A percentile compares a stretch with the other conserved stretches of the same genome.
phyloP scores from a whole-genome alignment of 2,888 invertebrate genomes.

The Epirrita christyi region DNA sequence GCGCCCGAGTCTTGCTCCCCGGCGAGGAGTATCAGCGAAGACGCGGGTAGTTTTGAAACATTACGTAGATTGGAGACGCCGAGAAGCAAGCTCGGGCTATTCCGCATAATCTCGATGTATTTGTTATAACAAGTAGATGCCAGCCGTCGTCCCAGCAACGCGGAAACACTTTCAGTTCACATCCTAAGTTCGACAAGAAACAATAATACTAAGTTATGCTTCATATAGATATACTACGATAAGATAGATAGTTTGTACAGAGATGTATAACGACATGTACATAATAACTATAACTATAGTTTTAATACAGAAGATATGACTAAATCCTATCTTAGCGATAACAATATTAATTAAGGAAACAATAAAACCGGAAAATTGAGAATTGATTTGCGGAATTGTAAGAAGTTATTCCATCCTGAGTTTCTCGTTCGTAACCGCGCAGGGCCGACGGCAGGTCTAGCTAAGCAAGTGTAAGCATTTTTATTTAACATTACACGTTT shows the following conservation, averaged over 20 bases:
- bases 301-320: constrained; percentile 78
- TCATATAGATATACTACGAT: constrained; percentile 73
- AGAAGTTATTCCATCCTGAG: constrained; percentile 74
- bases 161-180: constrained; percentile 70
- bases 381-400: constrained; percentile 78
- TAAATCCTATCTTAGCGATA: constrained; percentile 80
- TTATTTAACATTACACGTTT: constrained; percentile 81
- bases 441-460: constrained; percentile 74
- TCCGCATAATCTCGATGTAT: constrained; percentile 78
- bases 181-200: constrained; percentile 75
- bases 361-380: constrained; percentile 70
- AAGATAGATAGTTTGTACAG: constrained; percentile 80
- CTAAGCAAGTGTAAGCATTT: constrained; percentile 83
- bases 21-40: constrained; percentile 6
- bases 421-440: constrained; percentile 67
- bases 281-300: constrained; percentile 72
- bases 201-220: constrained; percentile 62
- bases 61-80: constrained; percentile 17
- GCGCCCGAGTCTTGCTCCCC: constrained; percentile 51
- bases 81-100: constrained; percentile 48
- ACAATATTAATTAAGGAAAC: constrained; percentile 75
- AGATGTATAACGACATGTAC: constrained; percentile 78
- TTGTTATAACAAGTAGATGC: constrained; percentile 81
- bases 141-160: constrained; percentile 70
- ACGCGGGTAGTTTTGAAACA: constrained; percentile 13